phyloP scores from a whole-genome alignment of 2,888 invertebrate genomes.

The Leptura quadrifasciata region DNA sequence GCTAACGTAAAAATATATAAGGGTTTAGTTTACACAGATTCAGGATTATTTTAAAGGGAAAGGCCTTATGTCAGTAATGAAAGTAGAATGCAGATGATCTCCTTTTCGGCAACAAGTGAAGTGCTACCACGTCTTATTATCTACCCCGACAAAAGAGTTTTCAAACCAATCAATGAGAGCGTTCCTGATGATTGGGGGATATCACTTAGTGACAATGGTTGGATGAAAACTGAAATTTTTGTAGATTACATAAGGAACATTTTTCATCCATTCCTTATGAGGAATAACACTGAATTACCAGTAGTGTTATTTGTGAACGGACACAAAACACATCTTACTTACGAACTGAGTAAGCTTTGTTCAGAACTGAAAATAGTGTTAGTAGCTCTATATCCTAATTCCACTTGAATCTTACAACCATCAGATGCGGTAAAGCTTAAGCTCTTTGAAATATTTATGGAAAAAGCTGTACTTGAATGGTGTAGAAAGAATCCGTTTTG shows the following conservation, averaged over 20 bases:
- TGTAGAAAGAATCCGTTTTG: background rate
- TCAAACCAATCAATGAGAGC: background rate
- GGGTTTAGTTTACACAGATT: conserved; percentile 54
- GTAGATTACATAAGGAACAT: background rate
- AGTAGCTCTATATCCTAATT: background rate
- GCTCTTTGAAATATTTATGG: background rate
- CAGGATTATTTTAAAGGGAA: background rate
- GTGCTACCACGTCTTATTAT: conserved; percentile 41
- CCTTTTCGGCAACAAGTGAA: conserved; percentile 45
- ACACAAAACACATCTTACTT: background rate
- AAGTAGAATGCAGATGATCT: conserved; percentile 50
- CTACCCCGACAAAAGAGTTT: conserved; percentile 42
- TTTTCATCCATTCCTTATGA: background rate
- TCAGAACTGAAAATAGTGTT: no score
- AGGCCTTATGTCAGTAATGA: background rate
- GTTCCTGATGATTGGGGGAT: conserved; percentile 47
- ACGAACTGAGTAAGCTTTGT: background rate
- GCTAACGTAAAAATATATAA: conserved; percentile 57
- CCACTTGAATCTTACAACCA: background rate
- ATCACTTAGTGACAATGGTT: conserved; percentile 49
- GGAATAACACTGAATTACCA: background rate
- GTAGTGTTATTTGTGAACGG: background rate
- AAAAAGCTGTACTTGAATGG: background rate
- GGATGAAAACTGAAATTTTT: conserved; percentile 53
- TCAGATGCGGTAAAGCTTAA: background rate